Evolutionary conservation across 2,113 vertebrate species (phyloP), one percentile per base, ranked within the genome.

Genomic region (Phoxinus phoxinus): DNA sequence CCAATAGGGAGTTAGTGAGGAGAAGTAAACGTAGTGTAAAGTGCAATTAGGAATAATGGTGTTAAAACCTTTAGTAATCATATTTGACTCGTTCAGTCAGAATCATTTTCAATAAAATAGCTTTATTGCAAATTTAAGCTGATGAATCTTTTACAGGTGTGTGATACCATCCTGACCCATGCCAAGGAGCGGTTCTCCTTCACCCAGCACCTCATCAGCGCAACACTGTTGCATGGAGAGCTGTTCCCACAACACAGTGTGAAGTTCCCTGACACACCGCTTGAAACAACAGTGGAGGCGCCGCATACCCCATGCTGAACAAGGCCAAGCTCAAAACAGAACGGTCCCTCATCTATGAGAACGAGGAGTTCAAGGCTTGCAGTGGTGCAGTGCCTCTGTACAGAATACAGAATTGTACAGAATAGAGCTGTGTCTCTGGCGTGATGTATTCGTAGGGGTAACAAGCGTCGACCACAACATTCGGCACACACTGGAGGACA

Each of bases 241-340:
- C 32, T 32, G 3, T 32, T 32, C 32, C 32, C 32, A 32, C 32
- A 32, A 32, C 32, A 32, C 32, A 61, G 21, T 25, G 58, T 61
- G 10, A 61, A 2, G 58, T 25, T 61, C 21, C 58, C 21, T 9
- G 59, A 61, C 10, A n/a, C 59, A 12, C n/a, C n/a, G 19, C 59
- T n/a, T 23, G 8, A 61, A 61, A 61, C 59, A 23, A 25, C 59
- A 61, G 59, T 61, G 59, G 23, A 27, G 59, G n/a, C n/a, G n/a
- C n/a, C n/a, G 59, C 59, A n/a, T 27, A 63, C n/a, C 59, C 59
- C 59, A 61, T 61, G 59, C 25, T 63, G n/a, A 27, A 63, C 10
- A 63, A 63, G 59, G n/a, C 59, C 59, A 63, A 63, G 59, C 59
- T 63, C 25, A 63, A n/a, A n/a, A n/a, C n/a, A n/a, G n/a, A n/a